Percentiles rank a stretch among this genome's conserved stretches.
Evolutionary conservation across 2,113 vertebrate genomes (phyloP).

Genomic region (Ciconia stormi): DNA sequence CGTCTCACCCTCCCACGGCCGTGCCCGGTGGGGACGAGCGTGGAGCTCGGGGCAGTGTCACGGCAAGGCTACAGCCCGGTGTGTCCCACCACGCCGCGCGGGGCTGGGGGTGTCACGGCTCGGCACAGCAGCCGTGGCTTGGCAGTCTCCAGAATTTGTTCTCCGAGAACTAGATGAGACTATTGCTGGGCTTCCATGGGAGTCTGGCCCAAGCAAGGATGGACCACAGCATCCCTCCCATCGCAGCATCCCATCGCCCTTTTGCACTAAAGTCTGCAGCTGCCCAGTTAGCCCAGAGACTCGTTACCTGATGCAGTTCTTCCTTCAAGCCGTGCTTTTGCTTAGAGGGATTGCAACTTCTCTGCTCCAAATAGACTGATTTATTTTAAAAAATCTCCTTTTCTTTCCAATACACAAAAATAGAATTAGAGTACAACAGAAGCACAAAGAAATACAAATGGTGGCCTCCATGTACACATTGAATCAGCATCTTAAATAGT

Average conservation of each 20-base stretch:
- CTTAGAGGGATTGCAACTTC: not conserved
- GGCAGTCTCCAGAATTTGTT: not conserved
- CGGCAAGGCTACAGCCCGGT: not conserved
- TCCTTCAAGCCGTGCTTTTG: not conserved
- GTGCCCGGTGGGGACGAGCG: rapidly evolving
- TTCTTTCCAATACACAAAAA: not conserved
- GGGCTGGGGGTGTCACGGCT: not conserved
- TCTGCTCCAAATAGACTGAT: not conserved
- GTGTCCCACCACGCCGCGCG: rapidly evolving
- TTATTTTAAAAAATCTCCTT: not conserved
- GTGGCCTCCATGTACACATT: not conserved
- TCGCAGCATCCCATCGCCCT: not conserved
- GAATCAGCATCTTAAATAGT: not conserved
- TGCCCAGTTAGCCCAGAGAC: not conserved
- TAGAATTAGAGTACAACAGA: not conserved
- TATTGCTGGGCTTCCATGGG: not conserved
- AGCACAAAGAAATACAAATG: not conserved
- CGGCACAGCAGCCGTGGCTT: not conserved
- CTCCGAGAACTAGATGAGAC: not conserved
- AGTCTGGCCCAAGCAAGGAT: not conserved
- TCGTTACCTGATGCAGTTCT: not conserved
- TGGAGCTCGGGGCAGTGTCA: not conserved
- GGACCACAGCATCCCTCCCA: not conserved
- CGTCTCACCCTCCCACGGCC: not conserved
- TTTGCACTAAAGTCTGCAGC: not conserved